Base-by-base conservation (phyloP, 1,140 invertebrate species). In the Zaprionus ghesquierei region DNA sequence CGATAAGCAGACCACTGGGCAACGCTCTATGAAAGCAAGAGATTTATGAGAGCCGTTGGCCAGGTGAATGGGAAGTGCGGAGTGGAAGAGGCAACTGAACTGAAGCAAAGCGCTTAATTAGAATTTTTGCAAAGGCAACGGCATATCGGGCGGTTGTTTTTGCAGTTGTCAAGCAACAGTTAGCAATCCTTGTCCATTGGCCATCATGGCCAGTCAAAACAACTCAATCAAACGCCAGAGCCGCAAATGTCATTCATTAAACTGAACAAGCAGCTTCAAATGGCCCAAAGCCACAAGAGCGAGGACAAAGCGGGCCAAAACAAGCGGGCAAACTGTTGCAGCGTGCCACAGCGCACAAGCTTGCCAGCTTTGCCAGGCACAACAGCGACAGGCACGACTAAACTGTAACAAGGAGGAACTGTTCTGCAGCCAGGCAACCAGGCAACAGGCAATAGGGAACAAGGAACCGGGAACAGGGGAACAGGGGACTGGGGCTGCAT, bases 371-470 rank as follows among this genome's bases (percentile, higher is more conserved):
- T 23, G n/a, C 23, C 58, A n/a, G 29, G 25, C 59, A 29, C 10
- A 44, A 25, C 23, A 65, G 5, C 44, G 27, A 66, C 66, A 75
- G 61, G 82, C 82, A 86, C 82, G 82, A 86, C 82, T 82, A 86
- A 86, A 86, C 82, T 86, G 82, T 86, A 86, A 86, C 82, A 86
- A 86, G 82, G 84, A 86, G 82, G 84, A 86, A 87, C 82, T 86
- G 74, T 84, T 85, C 81, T 79, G 53, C 50, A 50, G 29, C 29
- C 53, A 31, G 44, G 61, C 44, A 27, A 35, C 51, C 13, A 22
- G 50, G 13, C 41, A 22, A 13, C 33, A 41, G 20, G 53, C 27
- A 27, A 22, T 46, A 15, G 46, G 50, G 12, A 53, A 38, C 54
- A 55, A 62, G 63, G 38, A 72, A 25, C 38, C 8, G 31, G 12